Conservation (phyloP, 2,888 invertebrate species). For the Diaprepes abbreviatus region DNA sequence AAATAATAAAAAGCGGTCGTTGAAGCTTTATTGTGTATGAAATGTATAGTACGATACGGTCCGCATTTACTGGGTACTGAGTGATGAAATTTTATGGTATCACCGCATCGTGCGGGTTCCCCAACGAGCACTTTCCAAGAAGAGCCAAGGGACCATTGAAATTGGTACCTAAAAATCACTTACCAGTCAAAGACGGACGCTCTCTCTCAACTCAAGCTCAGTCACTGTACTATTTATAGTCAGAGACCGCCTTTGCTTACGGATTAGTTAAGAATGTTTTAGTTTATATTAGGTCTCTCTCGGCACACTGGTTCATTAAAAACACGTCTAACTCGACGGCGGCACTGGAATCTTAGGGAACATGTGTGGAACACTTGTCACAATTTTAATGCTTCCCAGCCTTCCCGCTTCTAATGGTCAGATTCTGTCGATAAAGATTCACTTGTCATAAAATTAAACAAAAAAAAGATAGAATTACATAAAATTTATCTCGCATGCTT, state of each 20-base stretch:
- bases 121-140: slow-evolving; percentile 26
- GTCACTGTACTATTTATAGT: slow-evolving; percentile 37
- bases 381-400: slow-evolving; percentile 22
- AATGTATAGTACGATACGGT: slow-evolving; percentile 22
- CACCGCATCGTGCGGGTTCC: slow-evolving; percentile 15
- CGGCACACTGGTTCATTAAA: slow-evolving; percentile 29
- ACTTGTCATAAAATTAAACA: slow-evolving; percentile 14
- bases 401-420: slow-evolving; percentile 27
- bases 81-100: slow-evolving; percentile 20
- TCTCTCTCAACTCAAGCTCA: slow-evolving; percentile 31
- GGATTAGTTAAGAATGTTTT: slow-evolving; percentile 41
- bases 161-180: slow-evolving; percentile 42
- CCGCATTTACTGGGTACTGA: slow-evolving; percentile 23
- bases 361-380: slow-evolving; percentile 47
- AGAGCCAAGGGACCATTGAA: slow-evolving; percentile 30
- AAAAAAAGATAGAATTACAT: slow-evolving; percentile 2
- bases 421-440: slow-evolving; percentile 21
- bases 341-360: slow-evolving; percentile 31
- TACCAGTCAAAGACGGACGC: slow-evolving; percentile 36
- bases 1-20: slow-evolving; percentile 12
- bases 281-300: slow-evolving; percentile 47
- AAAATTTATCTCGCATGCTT: too few species aligned
- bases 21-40: slow-evolving; percentile 22
- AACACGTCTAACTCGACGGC: slow-evolving; percentile 12
- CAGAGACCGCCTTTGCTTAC: slow-evolving; percentile 26